A percentile compares a stretch with the other conserved stretches of the same genome.
Conservation (phyloP, 1,140 invertebrate genomes). For the Apis cerana region DNA sequence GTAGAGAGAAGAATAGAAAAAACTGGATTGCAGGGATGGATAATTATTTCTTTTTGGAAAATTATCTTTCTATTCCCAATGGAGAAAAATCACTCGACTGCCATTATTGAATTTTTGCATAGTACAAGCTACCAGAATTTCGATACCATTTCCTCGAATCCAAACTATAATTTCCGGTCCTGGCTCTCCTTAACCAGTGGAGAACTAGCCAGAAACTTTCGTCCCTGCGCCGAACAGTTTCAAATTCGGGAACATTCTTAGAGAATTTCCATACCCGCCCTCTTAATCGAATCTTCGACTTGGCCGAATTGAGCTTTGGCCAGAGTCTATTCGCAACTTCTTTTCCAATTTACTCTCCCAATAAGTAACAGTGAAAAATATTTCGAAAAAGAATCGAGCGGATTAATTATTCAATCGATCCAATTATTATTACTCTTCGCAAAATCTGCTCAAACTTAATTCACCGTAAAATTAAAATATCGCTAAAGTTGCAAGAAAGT, state of each 20-base stretch:
- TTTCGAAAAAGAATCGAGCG: too few species aligned
- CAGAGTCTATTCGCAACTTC: slow-evolving; percentile 20
- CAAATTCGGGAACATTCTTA: slow-evolving; percentile 31
- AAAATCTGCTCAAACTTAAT: too few species aligned
- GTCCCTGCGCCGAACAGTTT: slow-evolving; percentile 27
- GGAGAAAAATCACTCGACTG: background rate
- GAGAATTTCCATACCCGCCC: slow-evolving; percentile 18
- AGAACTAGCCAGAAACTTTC: slow-evolving; percentile 17
- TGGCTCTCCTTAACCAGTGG: background rate
- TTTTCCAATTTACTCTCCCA: background rate
- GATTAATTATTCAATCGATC: too few species aligned
- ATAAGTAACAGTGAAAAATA: background rate
- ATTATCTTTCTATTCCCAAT: background rate
- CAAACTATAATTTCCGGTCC: background rate
- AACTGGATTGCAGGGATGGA: too few species aligned
- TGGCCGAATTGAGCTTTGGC: slow-evolving; percentile 3
- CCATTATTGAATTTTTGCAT: background rate
- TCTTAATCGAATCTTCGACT: slow-evolving; percentile 47
- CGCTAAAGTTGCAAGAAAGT: too few species aligned
- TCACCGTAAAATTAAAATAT: too few species aligned
- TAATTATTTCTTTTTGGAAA: background rate
- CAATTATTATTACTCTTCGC: too few species aligned
- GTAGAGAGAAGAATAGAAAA: too few species aligned
- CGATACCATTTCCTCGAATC: background rate
- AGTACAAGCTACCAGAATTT: background rate